A percentile compares a stretch with the other conserved stretches of the same genome.
Conservation (phyloP, 2,797 vertebrate genomes). For the Sebastes dallii region DNA sequence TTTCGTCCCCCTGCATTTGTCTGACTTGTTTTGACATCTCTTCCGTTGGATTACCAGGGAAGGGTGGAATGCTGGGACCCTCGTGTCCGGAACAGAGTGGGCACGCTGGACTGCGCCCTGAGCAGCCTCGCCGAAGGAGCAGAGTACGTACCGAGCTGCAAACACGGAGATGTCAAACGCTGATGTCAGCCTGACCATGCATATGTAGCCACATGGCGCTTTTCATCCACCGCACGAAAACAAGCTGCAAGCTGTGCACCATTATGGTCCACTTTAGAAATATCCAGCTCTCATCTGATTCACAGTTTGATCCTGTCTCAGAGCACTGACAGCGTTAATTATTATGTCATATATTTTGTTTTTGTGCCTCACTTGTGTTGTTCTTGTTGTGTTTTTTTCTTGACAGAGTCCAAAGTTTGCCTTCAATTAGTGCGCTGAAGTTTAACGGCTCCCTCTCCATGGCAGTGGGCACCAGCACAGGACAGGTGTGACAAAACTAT, state of each 20-base stretch:
- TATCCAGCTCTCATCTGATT: not conserved
- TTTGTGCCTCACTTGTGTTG: not conserved
- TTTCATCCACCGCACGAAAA: not conserved
- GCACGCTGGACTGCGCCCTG: conserved; percentile 91
- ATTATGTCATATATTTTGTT: not conserved
- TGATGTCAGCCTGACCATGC: not conserved
- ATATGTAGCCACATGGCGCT: conserved; percentile 17
- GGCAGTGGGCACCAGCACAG: conserved; percentile 95
- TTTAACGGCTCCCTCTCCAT: conserved; percentile 91
- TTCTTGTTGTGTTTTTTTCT: not conserved
- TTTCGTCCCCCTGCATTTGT: not conserved
- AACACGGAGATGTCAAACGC: not conserved
- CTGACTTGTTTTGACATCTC: not conserved
- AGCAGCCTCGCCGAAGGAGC: conserved; percentile 89
- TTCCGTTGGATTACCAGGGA: conserved; percentile 79
- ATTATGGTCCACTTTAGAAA: not conserved
- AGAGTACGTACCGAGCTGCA: conserved; percentile 84
- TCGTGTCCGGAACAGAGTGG: conserved; percentile 88
- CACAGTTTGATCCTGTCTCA: not conserved
- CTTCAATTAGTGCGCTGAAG: conserved; percentile 90
- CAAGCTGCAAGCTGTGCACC: conserved; percentile 9
- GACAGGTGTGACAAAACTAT: conserved; percentile 85
- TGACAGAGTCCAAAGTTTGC: conserved; percentile 88
- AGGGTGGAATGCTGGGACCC: conserved; percentile 98
- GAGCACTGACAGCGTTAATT: not conserved